phyloP scores from a whole-genome alignment of 1,140 invertebrate species.

The Drosophila parabipectinata region DNA sequence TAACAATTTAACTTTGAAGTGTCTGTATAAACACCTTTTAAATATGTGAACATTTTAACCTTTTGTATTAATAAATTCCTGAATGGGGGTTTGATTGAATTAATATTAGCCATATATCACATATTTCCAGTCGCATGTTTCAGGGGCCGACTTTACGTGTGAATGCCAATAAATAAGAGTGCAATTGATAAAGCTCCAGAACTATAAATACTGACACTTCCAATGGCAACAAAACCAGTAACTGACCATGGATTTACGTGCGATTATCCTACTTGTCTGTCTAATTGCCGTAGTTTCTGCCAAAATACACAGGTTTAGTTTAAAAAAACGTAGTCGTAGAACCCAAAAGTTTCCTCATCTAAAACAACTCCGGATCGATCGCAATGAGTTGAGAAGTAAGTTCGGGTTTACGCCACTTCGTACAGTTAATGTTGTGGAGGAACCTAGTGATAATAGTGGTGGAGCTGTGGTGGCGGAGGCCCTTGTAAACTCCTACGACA shows the following conservation, averaged over 20 bases:
- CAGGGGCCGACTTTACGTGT: conserved; percentile 20
- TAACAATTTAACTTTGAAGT: too few species aligned
- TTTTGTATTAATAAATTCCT: neutral
- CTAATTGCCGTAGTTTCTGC: neutral
- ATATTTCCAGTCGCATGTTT: conserved; percentile 4
- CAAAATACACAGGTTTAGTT: conserved; percentile 7
- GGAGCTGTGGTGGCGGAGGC: conserved; percentile 15
- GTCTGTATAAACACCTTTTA: too few species aligned
- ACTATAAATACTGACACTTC: conserved; percentile 16
- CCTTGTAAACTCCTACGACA: conserved; percentile 56
- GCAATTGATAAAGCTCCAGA: neutral
- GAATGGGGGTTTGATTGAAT: neutral
- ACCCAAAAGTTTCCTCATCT: conserved; percentile 19
- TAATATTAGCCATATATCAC: conserved; percentile 24
- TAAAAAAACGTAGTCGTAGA: neutral
- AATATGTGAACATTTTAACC: too few species aligned
- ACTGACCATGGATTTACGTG: conserved; percentile 15
- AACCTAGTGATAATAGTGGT: neutral
- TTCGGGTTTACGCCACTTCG: conserved; percentile 13
- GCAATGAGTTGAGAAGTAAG: conserved; percentile 22
- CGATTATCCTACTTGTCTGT: conserved; percentile 18
- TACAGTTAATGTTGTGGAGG: conserved; percentile 5
- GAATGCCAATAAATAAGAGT: conserved; percentile 7
- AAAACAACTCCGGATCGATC: neutral
- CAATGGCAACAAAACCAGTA: conserved; percentile 3